Percentiles rank a stretch among this genome's conserved stretches.
phyloP scores from a whole-genome alignment of 1,140 invertebrate genomes.

The Apis laboriosa region DNA sequence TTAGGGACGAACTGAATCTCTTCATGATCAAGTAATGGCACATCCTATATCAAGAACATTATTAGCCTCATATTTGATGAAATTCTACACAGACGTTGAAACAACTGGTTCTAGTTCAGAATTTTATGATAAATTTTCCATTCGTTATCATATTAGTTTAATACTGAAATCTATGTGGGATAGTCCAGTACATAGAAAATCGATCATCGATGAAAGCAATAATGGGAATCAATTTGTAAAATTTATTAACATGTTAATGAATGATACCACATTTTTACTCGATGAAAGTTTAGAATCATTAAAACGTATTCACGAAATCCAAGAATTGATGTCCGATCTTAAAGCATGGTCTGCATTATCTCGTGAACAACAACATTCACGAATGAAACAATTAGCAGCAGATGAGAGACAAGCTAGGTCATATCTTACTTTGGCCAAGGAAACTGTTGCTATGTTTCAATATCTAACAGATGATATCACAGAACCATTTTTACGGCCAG shows the following conservation, averaged over 20 bases:
- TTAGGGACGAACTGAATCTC: slow-evolving; percentile 82
- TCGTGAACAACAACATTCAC: slow-evolving; percentile 88
- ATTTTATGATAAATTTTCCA: slow-evolving; percentile 99
- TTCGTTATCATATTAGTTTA: slow-evolving; percentile 98
- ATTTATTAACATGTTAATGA: slow-evolving; percentile 99
- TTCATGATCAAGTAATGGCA: slow-evolving; percentile 88
- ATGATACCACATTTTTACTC: slow-evolving; percentile 98
- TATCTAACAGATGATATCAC: slow-evolving; percentile 97
- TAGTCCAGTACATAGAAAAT: slow-evolving; percentile 84
- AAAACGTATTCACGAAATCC: slow-evolving; percentile 97
- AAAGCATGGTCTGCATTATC: slow-evolving; percentile 85
- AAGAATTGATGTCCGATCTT: slow-evolving; percentile 91
- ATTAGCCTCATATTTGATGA: slow-evolving; percentile 95
- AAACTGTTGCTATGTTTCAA: slow-evolving; percentile 99
- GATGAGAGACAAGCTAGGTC: slow-evolving; percentile 97
- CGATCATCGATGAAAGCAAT: slow-evolving; percentile 91
- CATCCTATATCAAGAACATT: slow-evolving; percentile 92
- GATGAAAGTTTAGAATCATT: slow-evolving; percentile 97
- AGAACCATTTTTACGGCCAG: slow-evolving; percentile 95
- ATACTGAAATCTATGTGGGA: slow-evolving; percentile 96
- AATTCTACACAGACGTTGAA: slow-evolving; percentile 99
- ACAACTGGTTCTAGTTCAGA: slow-evolving; percentile 98
- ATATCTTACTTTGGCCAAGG: slow-evolving; percentile 95
- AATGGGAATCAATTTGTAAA: slow-evolving; percentile 97
- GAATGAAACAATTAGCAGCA: slow-evolving; percentile 89